Evolutionary conservation across 2,888 invertebrate genomes (phyloP), one percentile per base, ranked within the genome.

Genomic region (Morpho achilles): DNA sequence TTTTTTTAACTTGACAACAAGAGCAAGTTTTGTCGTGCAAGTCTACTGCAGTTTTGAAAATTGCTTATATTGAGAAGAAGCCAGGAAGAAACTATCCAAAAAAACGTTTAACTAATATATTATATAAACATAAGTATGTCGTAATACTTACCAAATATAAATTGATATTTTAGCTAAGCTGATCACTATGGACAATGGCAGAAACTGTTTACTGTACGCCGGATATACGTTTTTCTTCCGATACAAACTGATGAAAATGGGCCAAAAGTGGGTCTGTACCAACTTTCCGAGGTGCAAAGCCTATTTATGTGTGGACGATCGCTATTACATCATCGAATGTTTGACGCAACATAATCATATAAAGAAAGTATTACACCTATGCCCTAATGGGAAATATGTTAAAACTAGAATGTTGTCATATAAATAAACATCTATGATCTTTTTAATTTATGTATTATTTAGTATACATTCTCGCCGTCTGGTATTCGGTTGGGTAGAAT

Each of bases 181-280:
- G n/a, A 79, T 82, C 22, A 69, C 70, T 7, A 79, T 79, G 80
- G 67, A 65, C 0, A 73, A 62, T 42, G 79, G 81, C 0, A 80
- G 75, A 45, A 67, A 64, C 0, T 74, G 73, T 45, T 59, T 80
- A 0, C 60, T 79, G 1, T 72, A 69, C 64, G 54, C 66, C 7
- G 82, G 79, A 0, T 77, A 75, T 59, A 79, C 80, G 0, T 84
- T 80, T 65, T 82, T 82, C 73, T 79, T 69, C 53, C 70, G 82
- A 7, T 82, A 84, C 62, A 70, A 67, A 7, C 16, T 59, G n/a
- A 39, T 58, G 7, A 59, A 60, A 7, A 44, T 45, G 1, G 82
- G 81, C 1, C 66, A 73, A 22, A 82, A 80, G 58, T 84, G 81
- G 82, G 79, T 78, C 0, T 84, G 84, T 60, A 83, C 80, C 2